Evolutionary conservation across 2,888 invertebrate species (phyloP), one percentile per base, ranked within the genome.

Genomic region (Nezara viridula): DNA sequence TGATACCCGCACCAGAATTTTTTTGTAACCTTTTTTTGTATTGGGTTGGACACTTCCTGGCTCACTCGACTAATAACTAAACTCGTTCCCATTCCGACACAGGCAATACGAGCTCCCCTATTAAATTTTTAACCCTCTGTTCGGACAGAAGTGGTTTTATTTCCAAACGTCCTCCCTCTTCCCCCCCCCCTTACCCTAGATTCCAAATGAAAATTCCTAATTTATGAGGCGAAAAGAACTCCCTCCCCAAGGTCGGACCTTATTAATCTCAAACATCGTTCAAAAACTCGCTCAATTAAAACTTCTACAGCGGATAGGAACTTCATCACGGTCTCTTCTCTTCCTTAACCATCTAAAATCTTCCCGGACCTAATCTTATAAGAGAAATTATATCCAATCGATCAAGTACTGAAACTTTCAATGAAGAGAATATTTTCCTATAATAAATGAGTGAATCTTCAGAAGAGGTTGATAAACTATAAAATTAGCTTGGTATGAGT

Each of bases 261-360:
- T 55, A 55, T n/a, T n/a, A 55, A 55, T 55, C n/a, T 55, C n/a
- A 24, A 55, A n/a, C n/a, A 55, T 55, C 55, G 4, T 55, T n/a
- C 19, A 55, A 55, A 55, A 55, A 55, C 55, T 55, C 55, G 24
- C n/a, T n/a, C 55, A 55, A 55, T 55, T 55, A 55, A 55, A 55
- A 55, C n/a, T 55, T 55, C n/a, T n/a, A 55, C 55, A 6, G 55
- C 55, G n/a, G n/a, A 55, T 24, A n/a, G 24, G n/a, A n/a, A 55
- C 55, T 55, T 55, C n/a, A 55, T 55, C 24, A 9, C n/a, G 1
- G 3, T 44, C 44, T 44, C 44, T 10, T 10, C 44, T 44, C 10
- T 44, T 10, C 44, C 44, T 44, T 44, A 7, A 5, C n/a, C 55
- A 24, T 7, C 55, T 24, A 7, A 52, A 21, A 52, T 55, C 6